Evolutionary conservation across 2,113 vertebrate genomes (phyloP).

Genomic region (Scartelaos histophorus): DNA sequence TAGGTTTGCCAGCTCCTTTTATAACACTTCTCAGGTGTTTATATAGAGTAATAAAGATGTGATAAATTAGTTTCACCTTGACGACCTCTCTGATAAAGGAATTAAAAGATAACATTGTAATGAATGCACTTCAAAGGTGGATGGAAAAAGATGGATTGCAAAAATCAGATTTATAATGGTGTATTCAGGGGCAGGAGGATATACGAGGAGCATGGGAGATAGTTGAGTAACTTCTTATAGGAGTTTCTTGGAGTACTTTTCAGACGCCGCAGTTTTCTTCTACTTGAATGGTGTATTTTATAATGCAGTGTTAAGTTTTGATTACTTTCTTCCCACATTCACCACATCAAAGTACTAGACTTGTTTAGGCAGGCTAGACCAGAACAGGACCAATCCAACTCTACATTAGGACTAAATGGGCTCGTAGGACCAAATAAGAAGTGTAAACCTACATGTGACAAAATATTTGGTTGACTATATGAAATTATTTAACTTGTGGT

Average conservation of each 20-base stretch:
- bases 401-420: no score
- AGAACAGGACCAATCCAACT: no score
- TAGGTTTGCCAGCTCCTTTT: not conserved
- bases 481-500: no score
- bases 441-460: no score
- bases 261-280: no score
- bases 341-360: no score
- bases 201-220: not conserved
- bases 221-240: not conserved
- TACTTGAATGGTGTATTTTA: no score
- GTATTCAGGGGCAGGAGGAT: not conserved
- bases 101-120: slow-evolving; percentile 6
- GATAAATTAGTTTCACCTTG: not conserved
- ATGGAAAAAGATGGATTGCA: slow-evolving; percentile 1
- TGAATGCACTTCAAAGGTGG: not conserved
- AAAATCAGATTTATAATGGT: not conserved
- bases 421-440: no score
- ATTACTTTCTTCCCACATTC: no score
- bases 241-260: no score
- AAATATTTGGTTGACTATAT: no score
- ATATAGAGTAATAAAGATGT: not conserved
- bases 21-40: not conserved
- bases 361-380: no score
- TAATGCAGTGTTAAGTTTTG: not conserved
- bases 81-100: not conserved